These are phyloP conservation scores for Ianthella basta DNA, from an alignment of 37 sponge, comb jelly and placozoan species.

Conservation along the genomic window DNA sequence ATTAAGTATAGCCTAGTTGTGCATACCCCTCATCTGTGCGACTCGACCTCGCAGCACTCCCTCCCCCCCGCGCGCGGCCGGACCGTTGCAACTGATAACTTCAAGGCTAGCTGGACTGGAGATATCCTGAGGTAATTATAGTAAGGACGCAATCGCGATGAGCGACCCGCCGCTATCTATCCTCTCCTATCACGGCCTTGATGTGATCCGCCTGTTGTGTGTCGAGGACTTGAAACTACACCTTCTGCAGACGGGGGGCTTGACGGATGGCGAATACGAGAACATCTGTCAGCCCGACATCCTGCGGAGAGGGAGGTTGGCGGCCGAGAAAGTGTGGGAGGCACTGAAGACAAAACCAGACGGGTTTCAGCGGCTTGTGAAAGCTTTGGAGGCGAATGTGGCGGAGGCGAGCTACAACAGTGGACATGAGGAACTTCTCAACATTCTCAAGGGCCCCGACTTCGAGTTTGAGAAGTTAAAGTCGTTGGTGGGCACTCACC, in stretches of 20 bases:
- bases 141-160: too few species aligned
- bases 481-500: neutral
- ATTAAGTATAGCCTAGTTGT: too few species aligned
- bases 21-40: too few species aligned
- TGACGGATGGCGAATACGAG: slow-evolving; percentile 21
- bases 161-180: too few species aligned
- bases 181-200: neutral
- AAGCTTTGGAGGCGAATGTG: neutral
- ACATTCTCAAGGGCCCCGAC: neutral
- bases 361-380: neutral
- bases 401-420: neutral
- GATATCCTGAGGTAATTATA: too few species aligned
- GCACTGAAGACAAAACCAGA: neutral
- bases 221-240: neutral
- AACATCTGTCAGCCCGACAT: neutral
- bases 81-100: too few species aligned
- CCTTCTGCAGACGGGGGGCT: neutral
- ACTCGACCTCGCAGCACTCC: too few species aligned
- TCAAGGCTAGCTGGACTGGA: too few species aligned
- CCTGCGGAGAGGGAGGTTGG: neutral
- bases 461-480: neutral
- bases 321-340: neutral
- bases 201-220: neutral
- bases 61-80: too few species aligned
- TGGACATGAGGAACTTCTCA: neutral